These are phyloP conservation scores for Leptura quadrifasciata DNA, from an alignment of 2,888 invertebrate genomes.

Conservation along the genomic window DNA sequence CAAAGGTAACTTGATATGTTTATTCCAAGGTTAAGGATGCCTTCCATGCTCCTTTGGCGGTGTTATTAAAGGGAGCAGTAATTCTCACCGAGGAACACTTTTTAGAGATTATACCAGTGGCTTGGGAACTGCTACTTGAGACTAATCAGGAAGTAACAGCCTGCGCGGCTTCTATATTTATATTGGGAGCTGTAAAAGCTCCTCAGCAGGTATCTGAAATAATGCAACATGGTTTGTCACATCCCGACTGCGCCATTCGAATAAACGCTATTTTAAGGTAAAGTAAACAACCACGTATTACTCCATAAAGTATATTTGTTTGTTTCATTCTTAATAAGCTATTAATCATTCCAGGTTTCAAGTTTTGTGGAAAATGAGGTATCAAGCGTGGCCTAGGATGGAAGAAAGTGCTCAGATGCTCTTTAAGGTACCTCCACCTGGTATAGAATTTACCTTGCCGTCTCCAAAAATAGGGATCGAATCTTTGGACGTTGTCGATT, in stretches of 20 bases:
- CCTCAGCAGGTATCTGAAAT: slow-evolving; percentile 92
- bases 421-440: slow-evolving; percentile 99
- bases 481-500: slow-evolving; percentile 95
- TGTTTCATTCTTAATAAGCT: not conserved
- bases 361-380: slow-evolving; percentile 96
- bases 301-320: not conserved
- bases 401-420: slow-evolving; percentile 96
- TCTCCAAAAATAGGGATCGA: slow-evolving; percentile 99
- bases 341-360: slow-evolving; percentile 82
- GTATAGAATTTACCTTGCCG: slow-evolving; percentile 98
- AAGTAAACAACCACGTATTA: too few relatives aligned
- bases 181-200: slow-evolving; percentile 93
- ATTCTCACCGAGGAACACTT: slow-evolving; percentile 92
- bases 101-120: slow-evolving; percentile 90
- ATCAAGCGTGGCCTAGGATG: slow-evolving; percentile 99
- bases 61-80: slow-evolving; percentile 92
- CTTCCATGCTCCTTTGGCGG: slow-evolving; percentile 92
- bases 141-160: slow-evolving; percentile 92
- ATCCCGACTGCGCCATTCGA: slow-evolving; percentile 87
- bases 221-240: slow-evolving; percentile 91
- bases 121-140: slow-evolving; percentile 96
- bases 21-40: slow-evolving; percentile 85
- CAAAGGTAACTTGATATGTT: not conserved
- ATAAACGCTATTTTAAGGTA: slow-evolving; percentile 88
- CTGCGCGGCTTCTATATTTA: slow-evolving; percentile 91